These are phyloP conservation scores for Hermatobates lingyangjiaoensis DNA, from an alignment of 1,140 invertebrate genomes.

Conservation along the genomic window DNA sequence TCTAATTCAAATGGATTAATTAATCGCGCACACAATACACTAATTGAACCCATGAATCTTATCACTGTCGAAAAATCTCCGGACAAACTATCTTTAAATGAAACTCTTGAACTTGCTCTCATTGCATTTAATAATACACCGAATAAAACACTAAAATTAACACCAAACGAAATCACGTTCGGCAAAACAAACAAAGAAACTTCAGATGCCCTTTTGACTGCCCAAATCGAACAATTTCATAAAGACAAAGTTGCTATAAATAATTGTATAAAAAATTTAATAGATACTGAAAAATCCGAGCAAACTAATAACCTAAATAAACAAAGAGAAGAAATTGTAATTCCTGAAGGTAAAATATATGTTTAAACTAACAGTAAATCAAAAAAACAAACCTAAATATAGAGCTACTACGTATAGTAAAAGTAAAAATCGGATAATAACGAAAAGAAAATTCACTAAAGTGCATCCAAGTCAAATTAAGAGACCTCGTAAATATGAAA, in stretches of 20 bases:
- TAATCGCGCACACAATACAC: background rate
- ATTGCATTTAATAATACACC: conserved; percentile 3
- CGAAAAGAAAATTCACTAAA: background rate
- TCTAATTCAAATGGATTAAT: background rate
- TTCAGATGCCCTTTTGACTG: background rate
- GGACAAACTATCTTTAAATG: background rate
- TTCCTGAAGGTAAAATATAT: conserved; percentile 1
- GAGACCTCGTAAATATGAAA: background rate
- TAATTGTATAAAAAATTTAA: background rate
- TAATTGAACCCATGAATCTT: background rate
- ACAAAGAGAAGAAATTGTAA: background rate
- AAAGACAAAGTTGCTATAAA: background rate
- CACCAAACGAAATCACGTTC: conserved; percentile 4
- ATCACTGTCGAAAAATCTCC: background rate
- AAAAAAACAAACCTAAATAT: background rate
- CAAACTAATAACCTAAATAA: background rate
- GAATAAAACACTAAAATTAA: conserved; percentile 1
- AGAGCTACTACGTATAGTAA: background rate
- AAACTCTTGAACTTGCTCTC: background rate
- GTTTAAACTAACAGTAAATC: background rate
- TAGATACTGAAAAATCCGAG: conserved; percentile 2
- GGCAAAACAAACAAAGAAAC: background rate
- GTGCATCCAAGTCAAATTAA: background rate
- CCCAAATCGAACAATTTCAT: background rate
- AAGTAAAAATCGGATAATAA: background rate